These are phyloP conservation scores for Chrysemys picta DNA, from an alignment of 2,113 vertebrate genomes.

Conservation along the genomic window DNA sequence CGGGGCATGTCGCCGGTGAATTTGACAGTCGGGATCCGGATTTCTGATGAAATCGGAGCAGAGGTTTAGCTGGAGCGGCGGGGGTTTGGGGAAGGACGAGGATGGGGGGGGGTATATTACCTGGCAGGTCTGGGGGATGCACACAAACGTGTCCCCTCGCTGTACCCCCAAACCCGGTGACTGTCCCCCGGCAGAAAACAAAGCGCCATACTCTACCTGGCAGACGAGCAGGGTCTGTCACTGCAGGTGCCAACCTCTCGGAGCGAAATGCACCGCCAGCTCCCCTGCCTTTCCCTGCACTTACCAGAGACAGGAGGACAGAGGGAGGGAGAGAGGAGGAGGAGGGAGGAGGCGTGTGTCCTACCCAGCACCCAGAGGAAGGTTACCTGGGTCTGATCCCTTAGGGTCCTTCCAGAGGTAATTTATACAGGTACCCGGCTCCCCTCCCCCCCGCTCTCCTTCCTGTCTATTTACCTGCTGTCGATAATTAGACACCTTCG, in stretches of 20 bases:
- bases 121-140: not conserved
- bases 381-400: not conserved
- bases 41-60: too few species aligned
- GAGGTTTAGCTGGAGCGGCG: too few species aligned
- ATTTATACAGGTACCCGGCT: slow-evolving; percentile 31
- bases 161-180: not conserved
- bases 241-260: too few species aligned
- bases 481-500: slow-evolving; percentile 85
- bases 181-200: not conserved
- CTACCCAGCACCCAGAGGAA: not conserved
- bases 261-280: not conserved
- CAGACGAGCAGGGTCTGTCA: not conserved
- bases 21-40: too few species aligned
- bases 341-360: not conserved
- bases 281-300: not conserved
- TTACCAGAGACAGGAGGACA: not conserved
- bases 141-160: not conserved
- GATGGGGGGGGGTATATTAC: not conserved
- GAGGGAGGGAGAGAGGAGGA: not conserved
- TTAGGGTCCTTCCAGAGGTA: not conserved
- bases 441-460: slow-evolving; percentile 31
- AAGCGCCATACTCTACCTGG: not conserved
- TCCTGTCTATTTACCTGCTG: slow-evolving; percentile 89
- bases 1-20: too few species aligned
- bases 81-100: too few species aligned